Conservation (phyloP, 2,888 invertebrate genomes). For the Helleia helle region DNA sequence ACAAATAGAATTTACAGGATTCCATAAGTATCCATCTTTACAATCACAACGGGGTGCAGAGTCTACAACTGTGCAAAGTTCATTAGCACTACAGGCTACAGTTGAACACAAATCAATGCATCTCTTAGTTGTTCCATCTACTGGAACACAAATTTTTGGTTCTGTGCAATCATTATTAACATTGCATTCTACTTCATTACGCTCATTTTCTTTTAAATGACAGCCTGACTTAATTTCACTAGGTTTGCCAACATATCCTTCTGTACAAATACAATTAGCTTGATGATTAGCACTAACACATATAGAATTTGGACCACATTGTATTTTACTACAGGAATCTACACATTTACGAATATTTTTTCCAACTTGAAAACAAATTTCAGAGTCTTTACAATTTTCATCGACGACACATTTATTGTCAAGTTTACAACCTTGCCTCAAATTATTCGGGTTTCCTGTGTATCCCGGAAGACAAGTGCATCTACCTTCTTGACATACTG, state of each 20-base stretch:
- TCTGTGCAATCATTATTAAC: conserved; percentile 81
- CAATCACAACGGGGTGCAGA: conserved; percentile 87
- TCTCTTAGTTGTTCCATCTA: conserved; percentile 75
- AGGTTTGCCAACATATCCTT: conserved; percentile 88
- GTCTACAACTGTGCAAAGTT: conserved; percentile 81
- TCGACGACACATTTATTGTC: conserved; percentile 87
- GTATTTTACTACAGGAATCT: conserved; percentile 89
- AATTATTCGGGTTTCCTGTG: conserved; percentile 82
- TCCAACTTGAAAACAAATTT: conserved; percentile 91
- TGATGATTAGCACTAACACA: conserved; percentile 89
- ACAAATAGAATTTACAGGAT: conserved; percentile 85
- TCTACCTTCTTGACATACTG: conserved; percentile 84
- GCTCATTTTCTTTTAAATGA: conserved; percentile 77
- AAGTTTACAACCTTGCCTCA: conserved; percentile 79
- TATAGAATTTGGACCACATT: conserved; percentile 92
- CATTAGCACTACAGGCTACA: conserved; percentile 87
- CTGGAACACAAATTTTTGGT: conserved; percentile 80
- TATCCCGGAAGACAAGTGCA: conserved; percentile 88
- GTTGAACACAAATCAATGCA: conserved; percentile 87
- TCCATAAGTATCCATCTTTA: conserved; percentile 85
- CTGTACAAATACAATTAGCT: conserved; percentile 89
- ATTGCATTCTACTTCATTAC: conserved; percentile 76
- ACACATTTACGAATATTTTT: conserved; percentile 87
- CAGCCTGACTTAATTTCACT: conserved; percentile 86
- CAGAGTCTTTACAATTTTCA: conserved; percentile 85